These are phyloP conservation scores for Poecilia gillii DNA, from an alignment of 2,797 vertebrate genomes.

Conservation along the genomic window DNA sequence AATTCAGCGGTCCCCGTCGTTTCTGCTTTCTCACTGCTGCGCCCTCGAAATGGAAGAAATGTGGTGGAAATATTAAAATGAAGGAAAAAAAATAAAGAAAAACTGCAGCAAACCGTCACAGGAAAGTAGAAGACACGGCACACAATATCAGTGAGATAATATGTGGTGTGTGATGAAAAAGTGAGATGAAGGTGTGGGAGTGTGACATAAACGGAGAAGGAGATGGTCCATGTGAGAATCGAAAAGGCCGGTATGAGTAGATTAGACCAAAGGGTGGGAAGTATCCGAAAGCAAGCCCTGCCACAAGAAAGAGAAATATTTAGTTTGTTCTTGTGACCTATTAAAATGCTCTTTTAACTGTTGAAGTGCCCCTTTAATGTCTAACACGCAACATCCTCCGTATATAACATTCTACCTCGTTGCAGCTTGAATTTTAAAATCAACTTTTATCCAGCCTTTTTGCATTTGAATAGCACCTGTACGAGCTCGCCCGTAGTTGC, in stretches of 20 bases:
- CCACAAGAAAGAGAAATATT: slow-evolving; percentile 8
- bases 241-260: slow-evolving; percentile 18
- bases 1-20: slow-evolving; percentile 7
- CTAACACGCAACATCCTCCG: neutral
- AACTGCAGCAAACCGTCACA: neutral
- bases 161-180: neutral
- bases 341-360: neutral
- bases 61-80: neutral
- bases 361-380: neutral
- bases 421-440: neutral
- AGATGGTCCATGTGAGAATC: slow-evolving; percentile 18
- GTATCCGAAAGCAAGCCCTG: slow-evolving; percentile 1
- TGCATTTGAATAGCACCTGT: neutral
- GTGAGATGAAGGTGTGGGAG: slow-evolving; percentile 14
- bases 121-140: neutral
- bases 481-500: neutral
- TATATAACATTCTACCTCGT: neutral
- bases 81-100: neutral
- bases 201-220: slow-evolving; percentile 23
- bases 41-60: slow-evolving; percentile 7
- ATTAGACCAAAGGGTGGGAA: neutral
- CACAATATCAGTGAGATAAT: slow-evolving; percentile 5
- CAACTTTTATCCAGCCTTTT: too few species aligned
- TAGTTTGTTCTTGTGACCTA: neutral
- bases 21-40: slow-evolving; percentile 6